Percentiles rank a stretch among this genome's conserved stretches.
Evolutionary conservation across 1,140 invertebrate genomes (phyloP).

Genomic region (Calephelis virginiensis): DNA sequence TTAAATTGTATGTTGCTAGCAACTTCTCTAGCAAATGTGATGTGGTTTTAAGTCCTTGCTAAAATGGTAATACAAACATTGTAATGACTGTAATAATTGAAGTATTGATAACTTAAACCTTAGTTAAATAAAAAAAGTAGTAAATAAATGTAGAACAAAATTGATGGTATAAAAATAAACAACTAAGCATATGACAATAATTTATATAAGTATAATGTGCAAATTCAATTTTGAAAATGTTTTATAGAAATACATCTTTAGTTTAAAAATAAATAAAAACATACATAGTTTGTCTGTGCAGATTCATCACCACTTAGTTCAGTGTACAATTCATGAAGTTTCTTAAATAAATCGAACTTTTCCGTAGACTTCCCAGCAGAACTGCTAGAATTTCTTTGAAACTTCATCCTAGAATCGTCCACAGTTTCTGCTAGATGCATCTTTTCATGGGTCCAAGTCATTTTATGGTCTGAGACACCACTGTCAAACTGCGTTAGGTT

Average conservation of each 20-base stretch:
- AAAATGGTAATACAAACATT: conserved; percentile 34
- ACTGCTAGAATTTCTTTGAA: conserved; percentile 65
- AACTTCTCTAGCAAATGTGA: conserved; percentile 91
- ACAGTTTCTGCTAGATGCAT: conserved; percentile 69
- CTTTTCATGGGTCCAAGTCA: conserved; percentile 76
- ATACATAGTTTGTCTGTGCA: conserved; percentile 72
- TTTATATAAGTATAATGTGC: too few relatives aligned
- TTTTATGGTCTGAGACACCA: conserved; percentile 74
- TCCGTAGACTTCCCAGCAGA: conserved; percentile 57
- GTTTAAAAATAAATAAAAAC: conserved; percentile 32
- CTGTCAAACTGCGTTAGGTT: conserved; percentile 66
- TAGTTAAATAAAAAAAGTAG: too few relatives aligned
- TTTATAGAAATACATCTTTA: too few relatives aligned
- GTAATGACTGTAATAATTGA: too few relatives aligned
- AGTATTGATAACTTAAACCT: too few relatives aligned
- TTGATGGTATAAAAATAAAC: too few relatives aligned
- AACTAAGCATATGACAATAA: too few relatives aligned
- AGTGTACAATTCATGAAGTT: conserved; percentile 79
- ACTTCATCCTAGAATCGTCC: conserved; percentile 71
- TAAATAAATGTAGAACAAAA: too few relatives aligned
- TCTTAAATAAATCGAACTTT: conserved; percentile 81
- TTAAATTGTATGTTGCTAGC: conserved; percentile 89
- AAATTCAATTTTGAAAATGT: too few relatives aligned
- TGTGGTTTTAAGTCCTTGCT: conserved; percentile 84
- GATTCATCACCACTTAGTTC: conserved; percentile 74